Conservation (phyloP, 2,797 vertebrate genomes). For the Rallus crepitans region DNA sequence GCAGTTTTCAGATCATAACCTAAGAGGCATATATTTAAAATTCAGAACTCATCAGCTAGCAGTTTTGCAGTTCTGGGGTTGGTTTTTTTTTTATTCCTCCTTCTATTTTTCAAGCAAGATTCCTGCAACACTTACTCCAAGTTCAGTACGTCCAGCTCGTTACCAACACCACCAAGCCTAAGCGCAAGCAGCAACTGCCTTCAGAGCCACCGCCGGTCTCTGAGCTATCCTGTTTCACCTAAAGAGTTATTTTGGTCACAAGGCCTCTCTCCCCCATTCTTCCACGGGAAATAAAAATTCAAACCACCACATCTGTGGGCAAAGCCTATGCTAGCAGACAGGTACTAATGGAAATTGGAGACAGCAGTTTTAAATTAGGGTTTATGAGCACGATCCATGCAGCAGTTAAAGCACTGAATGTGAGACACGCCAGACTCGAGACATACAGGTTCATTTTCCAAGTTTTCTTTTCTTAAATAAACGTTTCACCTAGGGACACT, state of each 20-base stretch:
- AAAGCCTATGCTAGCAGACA: neutral
- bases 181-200: neutral
- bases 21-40: neutral
- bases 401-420: neutral
- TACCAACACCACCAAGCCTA: neutral
- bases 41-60: neutral
- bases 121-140: neutral
- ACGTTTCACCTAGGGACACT: neutral
- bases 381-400: neutral
- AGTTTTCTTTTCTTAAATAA: neutral
- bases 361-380: neutral
- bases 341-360: neutral
- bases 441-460: neutral
- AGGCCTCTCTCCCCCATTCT: neutral
- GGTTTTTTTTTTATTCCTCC: neutral
- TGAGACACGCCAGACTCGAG: neutral
- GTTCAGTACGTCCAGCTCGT: neutral
- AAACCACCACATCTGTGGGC: neutral
- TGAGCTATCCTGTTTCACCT: neutral
- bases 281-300: neutral
- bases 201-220: neutral
- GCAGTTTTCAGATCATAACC: neutral
- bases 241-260: neutral
- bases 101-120: neutral
- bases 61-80: too few species aligned